Evolutionary conservation across 1,140 invertebrate genomes (phyloP).

Genomic region (Arctopsyche grandis): DNA sequence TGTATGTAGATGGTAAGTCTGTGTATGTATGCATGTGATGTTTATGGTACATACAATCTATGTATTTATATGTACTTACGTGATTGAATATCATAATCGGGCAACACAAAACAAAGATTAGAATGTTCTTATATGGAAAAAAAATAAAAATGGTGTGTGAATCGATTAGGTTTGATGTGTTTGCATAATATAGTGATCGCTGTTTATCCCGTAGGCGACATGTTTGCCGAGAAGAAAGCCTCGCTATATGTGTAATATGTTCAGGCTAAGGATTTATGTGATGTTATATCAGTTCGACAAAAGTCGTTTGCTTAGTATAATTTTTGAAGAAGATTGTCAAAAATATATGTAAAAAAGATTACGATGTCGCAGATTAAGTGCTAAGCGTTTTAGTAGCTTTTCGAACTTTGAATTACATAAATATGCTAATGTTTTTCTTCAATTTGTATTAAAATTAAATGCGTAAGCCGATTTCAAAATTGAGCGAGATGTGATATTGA

Average conservation of each 20-base stretch:
- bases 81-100: conserved; percentile 17
- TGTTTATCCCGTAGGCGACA: not conserved
- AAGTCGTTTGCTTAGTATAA: no score
- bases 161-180: conserved; percentile 9
- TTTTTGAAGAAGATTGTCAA: no score
- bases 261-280: not conserved
- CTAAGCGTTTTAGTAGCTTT: no score
- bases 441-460: not conserved
- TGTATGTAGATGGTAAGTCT: no score
- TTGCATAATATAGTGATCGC: conserved; percentile 15
- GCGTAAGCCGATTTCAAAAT: no score
- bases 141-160: not conserved
- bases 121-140: not conserved
- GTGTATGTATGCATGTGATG: no score
- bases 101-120: not conserved
- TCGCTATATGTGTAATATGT: not conserved
- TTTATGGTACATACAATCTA: not conserved
- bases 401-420: not conserved
- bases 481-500: no score
- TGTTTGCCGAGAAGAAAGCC: conserved; percentile 1
- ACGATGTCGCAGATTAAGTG: no score
- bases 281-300: no score
- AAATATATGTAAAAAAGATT: no score
- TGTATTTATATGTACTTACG: not conserved
- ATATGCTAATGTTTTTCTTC: conserved; percentile 18